Percentiles rank a stretch among this genome's conserved stretches.
Conservation (phyloP, 2,113 vertebrate species). For the Thinocorus orbignyianus region DNA sequence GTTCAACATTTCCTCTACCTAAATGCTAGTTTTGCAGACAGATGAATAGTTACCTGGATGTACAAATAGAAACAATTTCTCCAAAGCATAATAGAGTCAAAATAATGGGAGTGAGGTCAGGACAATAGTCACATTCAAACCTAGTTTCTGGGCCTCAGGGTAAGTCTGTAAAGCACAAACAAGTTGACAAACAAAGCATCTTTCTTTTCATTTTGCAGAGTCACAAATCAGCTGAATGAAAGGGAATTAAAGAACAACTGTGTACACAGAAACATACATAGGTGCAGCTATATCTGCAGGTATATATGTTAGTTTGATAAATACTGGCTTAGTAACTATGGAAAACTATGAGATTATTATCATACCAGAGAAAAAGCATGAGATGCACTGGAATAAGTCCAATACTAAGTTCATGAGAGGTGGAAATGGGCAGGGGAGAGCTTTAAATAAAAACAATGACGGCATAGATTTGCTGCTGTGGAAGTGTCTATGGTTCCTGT, state of each 20-base stretch:
- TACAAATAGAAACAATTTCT: not conserved
- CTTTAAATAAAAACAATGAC: not conserved
- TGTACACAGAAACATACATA: not conserved
- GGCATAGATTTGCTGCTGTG: not conserved
- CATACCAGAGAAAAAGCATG: not conserved
- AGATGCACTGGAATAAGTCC: not conserved
- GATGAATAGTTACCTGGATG: not conserved
- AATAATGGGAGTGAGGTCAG: not conserved
- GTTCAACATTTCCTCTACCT: not conserved
- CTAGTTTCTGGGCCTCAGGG: too few species aligned
- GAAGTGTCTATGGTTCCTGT: not conserved
- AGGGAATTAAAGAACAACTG: not conserved
- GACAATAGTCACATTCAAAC: not conserved
- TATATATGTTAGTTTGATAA: not conserved
- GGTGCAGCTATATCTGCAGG: not conserved
- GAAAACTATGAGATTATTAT: not conserved
- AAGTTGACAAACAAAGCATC: not conserved
- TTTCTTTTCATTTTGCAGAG: not conserved
- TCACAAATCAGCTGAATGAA: not conserved
- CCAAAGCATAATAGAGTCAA: not conserved
- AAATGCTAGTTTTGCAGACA: not conserved
- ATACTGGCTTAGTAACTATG: not conserved
- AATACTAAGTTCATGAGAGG: not conserved
- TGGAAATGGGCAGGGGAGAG: not conserved
- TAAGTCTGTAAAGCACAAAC: not conserved